A percentile compares a stretch with the other conserved stretches of the same genome.
Conservation (phyloP, 2,888 invertebrate species). For the Girardia tigrina region DNA sequence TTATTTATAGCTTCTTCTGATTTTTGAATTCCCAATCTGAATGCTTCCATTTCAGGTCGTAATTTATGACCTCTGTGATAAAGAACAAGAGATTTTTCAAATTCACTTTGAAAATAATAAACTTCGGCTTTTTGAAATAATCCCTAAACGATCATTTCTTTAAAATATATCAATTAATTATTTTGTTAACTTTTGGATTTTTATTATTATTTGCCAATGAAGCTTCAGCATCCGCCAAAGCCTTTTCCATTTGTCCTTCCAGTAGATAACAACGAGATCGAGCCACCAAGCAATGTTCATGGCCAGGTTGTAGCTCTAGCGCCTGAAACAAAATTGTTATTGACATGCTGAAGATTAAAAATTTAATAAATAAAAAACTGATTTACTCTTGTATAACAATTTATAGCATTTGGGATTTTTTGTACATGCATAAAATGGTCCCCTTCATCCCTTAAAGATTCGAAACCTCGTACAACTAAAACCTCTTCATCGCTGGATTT, state of each 20-base stretch:
- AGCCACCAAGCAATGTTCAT: conserved; percentile 71
- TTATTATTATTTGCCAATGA: conserved; percentile 56
- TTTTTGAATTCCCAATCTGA: conserved; percentile 70
- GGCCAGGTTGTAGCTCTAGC: conserved; percentile 67
- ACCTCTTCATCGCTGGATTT: conserved; percentile 7
- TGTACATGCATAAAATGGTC: conserved; percentile 32
- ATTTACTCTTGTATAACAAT: conserved; percentile 20
- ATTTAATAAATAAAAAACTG: too few relatives aligned
- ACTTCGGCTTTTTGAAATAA: conserved; percentile 81
- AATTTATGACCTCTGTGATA: conserved; percentile 72
- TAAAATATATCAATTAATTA: too few relatives aligned
- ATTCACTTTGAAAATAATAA: conserved; percentile 75
- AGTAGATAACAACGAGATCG: conserved; percentile 74
- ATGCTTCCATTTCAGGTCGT: conserved; percentile 65
- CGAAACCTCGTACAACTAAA: conserved; percentile 1
- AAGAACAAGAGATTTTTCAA: conserved; percentile 77
- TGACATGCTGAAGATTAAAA: too few relatives aligned
- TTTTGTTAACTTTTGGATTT: conserved; percentile 49
- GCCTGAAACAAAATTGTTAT: too few relatives aligned
- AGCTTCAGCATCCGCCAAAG: conserved; percentile 68
- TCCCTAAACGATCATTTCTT: conserved; percentile 49
- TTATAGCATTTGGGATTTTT: conserved; percentile 1
- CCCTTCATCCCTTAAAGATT: conserved; percentile 26
- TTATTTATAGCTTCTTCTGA: conserved; percentile 83
- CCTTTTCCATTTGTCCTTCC: conserved; percentile 68